Percentiles rank a stretch among this genome's conserved stretches.
Evolutionary conservation across 2,888 invertebrate species (phyloP).

Genomic region (Muschampia plurimacula): DNA sequence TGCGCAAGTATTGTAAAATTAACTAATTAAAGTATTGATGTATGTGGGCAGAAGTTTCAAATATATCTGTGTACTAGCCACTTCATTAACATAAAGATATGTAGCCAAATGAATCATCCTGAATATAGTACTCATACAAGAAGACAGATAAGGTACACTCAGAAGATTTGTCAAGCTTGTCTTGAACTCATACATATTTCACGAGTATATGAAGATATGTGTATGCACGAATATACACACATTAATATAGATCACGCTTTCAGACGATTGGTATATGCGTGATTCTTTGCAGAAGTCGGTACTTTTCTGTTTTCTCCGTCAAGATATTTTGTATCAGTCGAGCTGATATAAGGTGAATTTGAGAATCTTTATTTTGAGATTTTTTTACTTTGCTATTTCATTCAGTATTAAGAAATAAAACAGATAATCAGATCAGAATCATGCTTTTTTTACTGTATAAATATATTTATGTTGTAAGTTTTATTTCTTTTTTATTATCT

Average conservation of each 20-base stretch:
- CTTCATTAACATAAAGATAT: slow-evolving; percentile 26
- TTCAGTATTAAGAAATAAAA: no score
- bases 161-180: slow-evolving; percentile 29
- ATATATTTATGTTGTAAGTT: no score
- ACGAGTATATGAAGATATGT: slow-evolving; percentile 3
- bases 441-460: no score
- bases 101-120: slow-evolving; percentile 25
- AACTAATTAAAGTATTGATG: no score
- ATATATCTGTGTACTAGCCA: neutral
- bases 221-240: slow-evolving; percentile 11
- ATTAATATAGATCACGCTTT: slow-evolving; percentile 35
- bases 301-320: slow-evolving; percentile 12
- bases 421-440: no score
- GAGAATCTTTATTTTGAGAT: neutral
- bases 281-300: slow-evolving; percentile 22
- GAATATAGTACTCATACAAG: neutral
- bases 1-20: no score
- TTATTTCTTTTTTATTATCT: no score
- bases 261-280: slow-evolving; percentile 21
- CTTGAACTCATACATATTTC: slow-evolving; percentile 28
- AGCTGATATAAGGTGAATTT: neutral
- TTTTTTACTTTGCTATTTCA: neutral
- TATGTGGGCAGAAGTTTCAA: no score
- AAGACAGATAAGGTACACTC: slow-evolving; percentile 9
- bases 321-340: slow-evolving; percentile 2